phyloP scores from a whole-genome alignment of 2,888 invertebrate genomes.

The Pristionchus exspectatus region DNA sequence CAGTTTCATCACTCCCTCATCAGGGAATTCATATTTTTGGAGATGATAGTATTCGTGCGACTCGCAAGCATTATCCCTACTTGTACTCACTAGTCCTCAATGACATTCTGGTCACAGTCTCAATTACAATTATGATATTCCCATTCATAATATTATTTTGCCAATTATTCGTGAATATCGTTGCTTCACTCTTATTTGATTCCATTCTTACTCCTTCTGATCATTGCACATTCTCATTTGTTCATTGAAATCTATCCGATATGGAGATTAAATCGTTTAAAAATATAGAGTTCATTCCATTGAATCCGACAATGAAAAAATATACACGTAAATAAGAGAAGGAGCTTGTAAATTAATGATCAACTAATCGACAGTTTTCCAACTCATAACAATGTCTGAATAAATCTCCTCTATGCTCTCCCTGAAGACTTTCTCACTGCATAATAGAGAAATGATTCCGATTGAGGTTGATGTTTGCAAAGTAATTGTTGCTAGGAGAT shows the following conservation, averaged over 20 bases:
- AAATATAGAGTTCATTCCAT: background rate
- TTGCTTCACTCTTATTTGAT: slow-evolving; percentile 38
- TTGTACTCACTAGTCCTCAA: slow-evolving; percentile 13
- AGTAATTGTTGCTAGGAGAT: too few species aligned
- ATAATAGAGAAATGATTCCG: too few species aligned
- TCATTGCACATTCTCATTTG: slow-evolving; percentile 45
- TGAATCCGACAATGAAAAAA: background rate
- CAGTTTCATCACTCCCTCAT: background rate
- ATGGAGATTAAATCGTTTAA: slow-evolving; percentile 10
- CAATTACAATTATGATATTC: background rate
- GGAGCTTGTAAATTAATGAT: too few species aligned
- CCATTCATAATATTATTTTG: slow-evolving; percentile 44
- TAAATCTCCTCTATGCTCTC: too few species aligned
- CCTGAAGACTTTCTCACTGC: too few species aligned
- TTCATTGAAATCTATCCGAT: slow-evolving; percentile 23
- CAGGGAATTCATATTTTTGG: slow-evolving; percentile 43
- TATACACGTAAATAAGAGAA: too few species aligned
- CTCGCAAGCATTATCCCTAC: background rate
- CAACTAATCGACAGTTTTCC: too few species aligned
- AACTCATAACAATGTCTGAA: too few species aligned
- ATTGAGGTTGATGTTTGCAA: too few species aligned
- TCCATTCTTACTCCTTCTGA: slow-evolving; percentile 13
- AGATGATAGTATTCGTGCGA: slow-evolving; percentile 58
- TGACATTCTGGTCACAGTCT: background rate
- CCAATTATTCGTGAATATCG: slow-evolving; percentile 45